Conservation (phyloP, 2,888 invertebrate genomes). For the Hydrotaea diabolus region DNA sequence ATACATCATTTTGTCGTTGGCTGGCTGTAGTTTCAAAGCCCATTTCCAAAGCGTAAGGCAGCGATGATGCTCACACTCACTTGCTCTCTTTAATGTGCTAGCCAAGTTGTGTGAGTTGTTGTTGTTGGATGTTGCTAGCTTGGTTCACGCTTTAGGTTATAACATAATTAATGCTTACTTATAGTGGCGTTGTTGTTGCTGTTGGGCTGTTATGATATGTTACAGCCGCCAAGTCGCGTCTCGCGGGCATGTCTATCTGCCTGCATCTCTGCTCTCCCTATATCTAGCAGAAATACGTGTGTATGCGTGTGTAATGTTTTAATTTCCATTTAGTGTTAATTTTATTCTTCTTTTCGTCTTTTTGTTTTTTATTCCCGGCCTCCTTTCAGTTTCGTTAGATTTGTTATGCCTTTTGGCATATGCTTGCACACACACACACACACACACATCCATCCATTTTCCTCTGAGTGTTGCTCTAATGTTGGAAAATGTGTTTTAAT, state of each 20-base stretch:
- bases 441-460: not conserved
- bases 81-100: not conserved
- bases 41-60: not conserved
- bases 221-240: no score
- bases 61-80: not conserved
- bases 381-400: conserved; percentile 46
- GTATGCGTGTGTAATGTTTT: conserved; percentile 47
- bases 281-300: not conserved
- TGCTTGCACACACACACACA: conserved; percentile 28
- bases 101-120: not conserved
- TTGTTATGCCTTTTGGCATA: conserved; percentile 61
- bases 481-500: conserved; percentile 52
- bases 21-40: not conserved
- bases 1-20: conserved; percentile 18
- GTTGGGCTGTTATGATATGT: not conserved
- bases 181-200: not conserved
- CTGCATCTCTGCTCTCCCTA: no score
- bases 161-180: conserved; percentile 61
- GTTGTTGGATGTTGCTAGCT: not conserved
- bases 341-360: conserved; percentile 1
- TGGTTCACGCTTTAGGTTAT: conserved; percentile 60
- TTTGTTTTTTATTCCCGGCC: not conserved
- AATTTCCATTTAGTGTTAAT: conserved; percentile 64
- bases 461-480: conserved; percentile 22
- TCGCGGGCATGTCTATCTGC: no score